Evolutionary conservation across 2,888 invertebrate species (phyloP), one percentile per base, ranked within the genome.

Genomic region (Drosophila tripunctata): DNA sequence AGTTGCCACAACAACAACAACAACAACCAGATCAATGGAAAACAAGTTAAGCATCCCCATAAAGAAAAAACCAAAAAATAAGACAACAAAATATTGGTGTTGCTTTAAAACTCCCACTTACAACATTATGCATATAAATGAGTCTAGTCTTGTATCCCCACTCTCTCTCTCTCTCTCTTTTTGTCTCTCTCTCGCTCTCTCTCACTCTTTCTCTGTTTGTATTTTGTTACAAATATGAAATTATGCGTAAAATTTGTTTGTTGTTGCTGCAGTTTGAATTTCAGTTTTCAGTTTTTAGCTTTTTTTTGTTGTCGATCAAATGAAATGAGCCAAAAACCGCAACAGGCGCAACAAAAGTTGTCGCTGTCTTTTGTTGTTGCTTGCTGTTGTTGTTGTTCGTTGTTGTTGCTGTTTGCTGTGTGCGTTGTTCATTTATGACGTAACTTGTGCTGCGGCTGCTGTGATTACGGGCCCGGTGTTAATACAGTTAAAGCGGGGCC

Each of bases 321-420:
- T 86, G 80, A 80, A 80, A 86, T 80, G 81, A 86, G 75, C 84
- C 87, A 75, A 82, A 82, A 87, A 87, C 87, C 85, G 87, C 87
- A 82, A 67, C 66, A 65, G 57, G 70, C 71, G 64, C 69, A 72
- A 73, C 67, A 75, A 76, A 67, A 67, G 67, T 67, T 76, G 67
- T 72, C 65, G 72, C 70, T 51, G 75, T 63, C 65, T 71, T 57
- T 58, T 55, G 55, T 47, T 62, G 58, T 30, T 64, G 56, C 27
- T 35, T 58, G 50, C 17, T 45, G 54, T 43, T 67, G 41, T 24
- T 63, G 68, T 40, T 54, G 41, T 5, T 52, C n/a, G 64, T 35
- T 54, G 5, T 40, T 52, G 31, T 31, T 31, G 31, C 4, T 15
- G 36, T 17, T 36, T 15, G 57, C 56, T 68, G 72, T 72, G 58